Conservation (phyloP, 2,113 vertebrate genomes). For the Scomber japonicus region DNA sequence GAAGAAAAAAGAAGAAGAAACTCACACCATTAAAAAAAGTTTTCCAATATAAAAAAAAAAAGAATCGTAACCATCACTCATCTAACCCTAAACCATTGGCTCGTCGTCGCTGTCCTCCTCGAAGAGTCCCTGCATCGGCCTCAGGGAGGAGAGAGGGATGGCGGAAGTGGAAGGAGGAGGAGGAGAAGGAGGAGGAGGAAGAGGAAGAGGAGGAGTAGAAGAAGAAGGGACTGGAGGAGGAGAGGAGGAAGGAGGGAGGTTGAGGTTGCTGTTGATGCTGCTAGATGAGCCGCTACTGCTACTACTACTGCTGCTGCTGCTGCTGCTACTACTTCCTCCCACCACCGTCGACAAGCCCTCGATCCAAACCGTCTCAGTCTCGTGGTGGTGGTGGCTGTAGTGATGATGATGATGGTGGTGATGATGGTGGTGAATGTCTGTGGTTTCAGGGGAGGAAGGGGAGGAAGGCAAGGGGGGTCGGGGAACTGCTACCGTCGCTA, state of each 20-base stretch:
- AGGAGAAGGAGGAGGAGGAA: conserved; percentile 1
- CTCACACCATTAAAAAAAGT: conserved; percentile 56
- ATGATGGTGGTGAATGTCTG: background rate
- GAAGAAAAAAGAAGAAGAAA: conserved; percentile 2
- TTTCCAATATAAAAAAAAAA: conserved; percentile 68
- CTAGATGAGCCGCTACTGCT: conserved; percentile 3
- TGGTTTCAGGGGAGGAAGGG: background rate
- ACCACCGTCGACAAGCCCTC: conserved; percentile 59
- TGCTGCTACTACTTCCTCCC: conserved; percentile 47
- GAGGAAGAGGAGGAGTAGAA: conserved; percentile 36
- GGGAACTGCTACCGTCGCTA: background rate
- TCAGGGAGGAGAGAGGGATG: conserved; percentile 63
- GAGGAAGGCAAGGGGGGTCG: background rate
- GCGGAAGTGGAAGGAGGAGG: conserved; percentile 30
- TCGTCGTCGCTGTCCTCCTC: conserved; percentile 73
- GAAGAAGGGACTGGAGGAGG: conserved; percentile 48
- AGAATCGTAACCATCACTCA: conserved; percentile 15
- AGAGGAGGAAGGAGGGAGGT: conserved; percentile 55
- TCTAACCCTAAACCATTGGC: conserved; percentile 73
- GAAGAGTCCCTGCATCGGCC: conserved; percentile 47
- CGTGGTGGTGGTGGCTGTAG: background rate
- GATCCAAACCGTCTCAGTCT: conserved; percentile 74
- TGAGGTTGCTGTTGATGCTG: conserved; percentile 56
- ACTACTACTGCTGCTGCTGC: too few relatives aligned
- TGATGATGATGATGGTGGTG: background rate